phyloP scores from a whole-genome alignment of 1,140 invertebrate species.

The Brachionus asplanchnoidis region DNA sequence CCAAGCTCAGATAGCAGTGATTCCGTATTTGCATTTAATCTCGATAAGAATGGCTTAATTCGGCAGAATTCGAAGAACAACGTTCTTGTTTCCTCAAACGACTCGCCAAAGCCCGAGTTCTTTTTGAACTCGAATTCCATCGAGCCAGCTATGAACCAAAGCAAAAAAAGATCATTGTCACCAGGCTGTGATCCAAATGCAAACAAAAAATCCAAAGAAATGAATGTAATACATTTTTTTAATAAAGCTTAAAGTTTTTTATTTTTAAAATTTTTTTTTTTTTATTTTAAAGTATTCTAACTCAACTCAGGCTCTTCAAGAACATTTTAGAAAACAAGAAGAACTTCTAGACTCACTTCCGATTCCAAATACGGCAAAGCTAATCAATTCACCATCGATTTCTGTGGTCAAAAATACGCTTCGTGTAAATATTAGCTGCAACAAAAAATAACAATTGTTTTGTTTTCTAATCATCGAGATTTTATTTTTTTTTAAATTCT shows the following conservation, averaged over 20 bases:
- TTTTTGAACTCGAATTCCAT: neutral
- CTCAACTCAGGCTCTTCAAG: neutral
- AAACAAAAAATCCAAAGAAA: conserved; percentile 17
- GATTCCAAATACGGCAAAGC: neutral
- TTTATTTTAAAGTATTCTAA: neutral
- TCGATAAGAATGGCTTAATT: neutral
- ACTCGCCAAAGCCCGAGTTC: neutral
- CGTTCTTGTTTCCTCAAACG: neutral
- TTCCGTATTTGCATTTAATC: neutral
- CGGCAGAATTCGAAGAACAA: neutral
- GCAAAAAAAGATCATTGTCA: conserved; percentile 5
- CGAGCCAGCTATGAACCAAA: neutral
- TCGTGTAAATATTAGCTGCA: conserved; percentile 40
- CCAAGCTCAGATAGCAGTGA: conserved; percentile 37
- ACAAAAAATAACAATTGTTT: conserved; percentile 33
- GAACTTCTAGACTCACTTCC: neutral
- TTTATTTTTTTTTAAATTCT: neutral
- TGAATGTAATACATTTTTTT: neutral
- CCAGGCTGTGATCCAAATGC: neutral
- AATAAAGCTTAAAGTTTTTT: neutral
- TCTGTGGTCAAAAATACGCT: conserved; percentile 27
- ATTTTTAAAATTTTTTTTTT: neutral
- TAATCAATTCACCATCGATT: neutral
- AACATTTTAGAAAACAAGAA: conserved; percentile 17
- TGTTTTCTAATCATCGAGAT: neutral